Base-by-base conservation (phyloP, 2,888 invertebrate genomes). In the Lochmaea crataegi region DNA sequence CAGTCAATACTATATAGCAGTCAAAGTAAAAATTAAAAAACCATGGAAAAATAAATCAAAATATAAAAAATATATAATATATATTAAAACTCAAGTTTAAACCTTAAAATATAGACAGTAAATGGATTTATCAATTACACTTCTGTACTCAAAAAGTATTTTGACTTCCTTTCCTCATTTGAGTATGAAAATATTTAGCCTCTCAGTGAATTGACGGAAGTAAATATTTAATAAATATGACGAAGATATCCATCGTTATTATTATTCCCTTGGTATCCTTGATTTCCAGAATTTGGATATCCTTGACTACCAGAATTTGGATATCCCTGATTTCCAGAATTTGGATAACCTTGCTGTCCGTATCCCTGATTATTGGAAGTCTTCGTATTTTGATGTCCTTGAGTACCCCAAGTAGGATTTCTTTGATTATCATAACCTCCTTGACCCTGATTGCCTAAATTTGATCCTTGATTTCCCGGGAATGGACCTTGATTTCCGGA, bases 331-430 rank as follows among this genome's bases (percentile, higher is more conserved):
- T 0, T 60, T 38, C 60, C 60, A 12, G 60, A n/a, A n/a, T 38
- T 60, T 14, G 60, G 38, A 38, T 60, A 38, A 9, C 60, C 60
- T 60, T 38, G 60, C 38, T 12, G n/a, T 38, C 60, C 60, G 5
- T 38, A 41, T 38, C 60, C 60, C 41, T 38, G 60, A 60, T 10
- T 60, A 32, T 42, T 42, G 10, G 61, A 16, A 18, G n/a, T n/a
- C n/a, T n/a, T n/a, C n/a, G n/a, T n/a, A n/a, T 42, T 16, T 2
- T 18, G 16, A 32, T 60, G 41, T n/a, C 60, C 38, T 60, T 42
- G 61, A 42, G 4, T 18, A 11, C 61, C 61, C n/a, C n/a, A n/a
- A n/a, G n/a, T n/a, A 10, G 58, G 58, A 18, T 63, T 22, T n/a
- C 58, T 26, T 60, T 60, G 58, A 60, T 10, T 11, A 12, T 26